phyloP scores from a whole-genome alignment of 2,888 invertebrate genomes.

The Agrotis puta region DNA sequence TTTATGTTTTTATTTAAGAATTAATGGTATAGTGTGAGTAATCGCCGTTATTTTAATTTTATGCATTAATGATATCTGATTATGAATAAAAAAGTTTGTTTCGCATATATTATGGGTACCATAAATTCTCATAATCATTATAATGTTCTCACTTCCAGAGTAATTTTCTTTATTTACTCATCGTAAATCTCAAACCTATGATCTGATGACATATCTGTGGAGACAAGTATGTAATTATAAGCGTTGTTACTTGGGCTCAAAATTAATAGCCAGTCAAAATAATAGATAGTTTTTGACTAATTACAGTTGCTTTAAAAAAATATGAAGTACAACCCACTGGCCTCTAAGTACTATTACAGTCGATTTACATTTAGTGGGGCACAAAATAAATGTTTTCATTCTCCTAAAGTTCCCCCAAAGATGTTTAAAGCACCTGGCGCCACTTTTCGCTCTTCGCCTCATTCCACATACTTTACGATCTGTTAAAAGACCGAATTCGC shows the following conservation, averaged over 20 bases:
- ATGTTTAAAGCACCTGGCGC: conserved; percentile 84
- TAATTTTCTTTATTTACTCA: conserved; percentile 63
- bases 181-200: conserved; percentile 57
- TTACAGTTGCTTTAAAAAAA: conserved; percentile 10
- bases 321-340: background rate
- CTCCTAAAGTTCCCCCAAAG: conserved; percentile 57
- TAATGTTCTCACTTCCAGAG: conserved; percentile 68
- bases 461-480: conserved; percentile 89
- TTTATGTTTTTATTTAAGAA: conserved; percentile 91
- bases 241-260: conserved; percentile 16
- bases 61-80: conserved; percentile 82
- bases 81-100: conserved; percentile 69
- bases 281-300: conserved; percentile 21
- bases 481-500: conserved; percentile 91
- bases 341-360: background rate
- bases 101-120: conserved; percentile 63
- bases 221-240: conserved; percentile 33
- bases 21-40: conserved; percentile 87
- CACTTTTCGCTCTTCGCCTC: conserved; percentile 69
- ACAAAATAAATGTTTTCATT: conserved; percentile 27
- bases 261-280: conserved; percentile 28
- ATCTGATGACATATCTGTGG: conserved; percentile 40
- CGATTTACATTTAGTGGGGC: background rate
- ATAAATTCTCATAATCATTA: conserved; percentile 68
- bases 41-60: conserved; percentile 89